Base-by-base conservation (phyloP, 2,797 vertebrate genomes). In the Amniataba percoides region DNA sequence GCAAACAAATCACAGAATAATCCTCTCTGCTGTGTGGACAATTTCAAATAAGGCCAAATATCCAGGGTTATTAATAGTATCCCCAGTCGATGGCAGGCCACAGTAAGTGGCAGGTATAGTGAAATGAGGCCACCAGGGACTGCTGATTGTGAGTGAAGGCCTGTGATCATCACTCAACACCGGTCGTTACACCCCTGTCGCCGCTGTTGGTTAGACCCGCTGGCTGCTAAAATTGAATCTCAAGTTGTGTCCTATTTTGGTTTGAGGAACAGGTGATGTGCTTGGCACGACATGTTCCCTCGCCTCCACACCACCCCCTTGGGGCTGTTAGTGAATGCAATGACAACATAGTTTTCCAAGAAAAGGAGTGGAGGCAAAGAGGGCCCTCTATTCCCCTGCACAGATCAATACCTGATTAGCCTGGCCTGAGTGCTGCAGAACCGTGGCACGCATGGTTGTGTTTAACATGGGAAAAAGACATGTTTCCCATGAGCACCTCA, bases 191-290 rank as follows among this genome's bases (percentile, higher is more conserved):
- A 82, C 74, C 81, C 86, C 82, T 82, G 80, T 86, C 79, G 56
- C 85, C 79, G 85, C 88, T 64, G 75, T 89, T 16, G 43, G 83
- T 83, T 70, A 80, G 74, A 63, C 78, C 68, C 82, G 55, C 90
- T 84, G 84, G 89, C 87, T 91, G 89, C 94, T 94, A 94, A 94
- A 94, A 94, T 89, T 93, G 92, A 94, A 94, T 94, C 92, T 94
- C 90, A 93, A 94, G 90, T 93, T 89, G 90, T 91, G 92, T 89
- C 91, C 93, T 95, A 94, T 94, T 94, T 94, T 90, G 89, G 92
- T 86, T 82, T 39, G 81, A 89, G 92, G 88, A 94, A 93, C 93
- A 95, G 94, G 93, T 95, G 94, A 94, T 89, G 74, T 75, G 68
- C 83, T 88, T 85, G 86, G 89, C 87, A 81, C 45, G 55, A 46